Evolutionary conservation across 2,113 vertebrate species (phyloP).

Genomic region (Sitta europaea): DNA sequence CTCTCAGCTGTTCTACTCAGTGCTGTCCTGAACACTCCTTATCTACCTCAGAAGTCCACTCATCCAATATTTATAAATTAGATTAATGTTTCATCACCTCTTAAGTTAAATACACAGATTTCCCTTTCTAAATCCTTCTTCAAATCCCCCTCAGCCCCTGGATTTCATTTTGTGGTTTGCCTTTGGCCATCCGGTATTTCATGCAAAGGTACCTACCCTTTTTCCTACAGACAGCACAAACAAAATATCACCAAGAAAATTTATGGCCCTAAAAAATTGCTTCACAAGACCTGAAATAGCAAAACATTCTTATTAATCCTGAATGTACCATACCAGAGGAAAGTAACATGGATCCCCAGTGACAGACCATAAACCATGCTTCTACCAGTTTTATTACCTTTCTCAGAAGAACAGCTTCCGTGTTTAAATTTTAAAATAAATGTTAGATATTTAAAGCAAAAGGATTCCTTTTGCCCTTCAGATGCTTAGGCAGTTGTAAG

Average conservation of each 20-base stretch:
- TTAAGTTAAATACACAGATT: conserved; percentile 9
- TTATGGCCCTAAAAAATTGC: not conserved
- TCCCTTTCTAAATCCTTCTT: not conserved
- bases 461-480: not conserved
- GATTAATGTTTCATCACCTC: conserved; percentile 25
- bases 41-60: not conserved
- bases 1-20: not conserved
- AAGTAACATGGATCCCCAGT: not conserved
- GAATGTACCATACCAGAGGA: not conserved
- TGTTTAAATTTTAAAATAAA: not conserved
- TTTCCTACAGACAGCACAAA: not conserved
- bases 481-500: not conserved
- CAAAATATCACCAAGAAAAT: not conserved
- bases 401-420: not conserved
- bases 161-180: not conserved
- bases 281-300: not conserved
- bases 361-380: not conserved
- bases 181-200: not conserved
- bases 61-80: not conserved
- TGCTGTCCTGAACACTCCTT: not conserved
- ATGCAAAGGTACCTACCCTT: not conserved
- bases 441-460: not conserved
- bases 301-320: not conserved
- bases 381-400: not conserved
- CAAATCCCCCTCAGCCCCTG: not conserved